phyloP scores from a whole-genome alignment of 2,113 vertebrate genomes.

The Electrona antarctica region DNA sequence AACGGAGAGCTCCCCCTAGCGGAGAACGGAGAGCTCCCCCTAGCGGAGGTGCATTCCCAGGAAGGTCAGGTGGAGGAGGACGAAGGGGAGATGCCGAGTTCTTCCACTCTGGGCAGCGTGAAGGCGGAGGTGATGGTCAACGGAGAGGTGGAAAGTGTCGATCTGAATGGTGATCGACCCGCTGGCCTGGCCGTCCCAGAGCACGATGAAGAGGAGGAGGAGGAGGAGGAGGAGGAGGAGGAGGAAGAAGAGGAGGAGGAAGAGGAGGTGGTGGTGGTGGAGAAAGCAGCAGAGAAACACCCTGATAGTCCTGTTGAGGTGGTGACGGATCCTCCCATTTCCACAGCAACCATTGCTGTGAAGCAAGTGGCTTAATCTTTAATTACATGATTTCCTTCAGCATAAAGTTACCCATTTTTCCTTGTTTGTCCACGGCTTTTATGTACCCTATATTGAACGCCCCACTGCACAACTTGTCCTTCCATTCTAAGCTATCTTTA shows the following conservation, averaged over 20 bases:
- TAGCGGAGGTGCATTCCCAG: slow-evolving; percentile 67
- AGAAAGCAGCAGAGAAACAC: slow-evolving; percentile 9
- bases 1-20: slow-evolving; percentile 58
- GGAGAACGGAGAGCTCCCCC: background rate
- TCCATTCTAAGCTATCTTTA: slow-evolving; percentile 14
- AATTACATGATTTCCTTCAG: slow-evolving; percentile 9
- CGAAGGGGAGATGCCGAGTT: slow-evolving; percentile 45
- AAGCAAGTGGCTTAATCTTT: slow-evolving; percentile 70
- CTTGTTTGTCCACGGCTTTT: slow-evolving; percentile 22
- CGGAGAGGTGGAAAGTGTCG: slow-evolving; percentile 68
- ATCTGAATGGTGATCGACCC: slow-evolving; percentile 48
- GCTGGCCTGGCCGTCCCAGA: slow-evolving; percentile 65
- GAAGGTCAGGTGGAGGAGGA: slow-evolving; percentile 64
- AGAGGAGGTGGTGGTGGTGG: background rate
- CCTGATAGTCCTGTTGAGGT: slow-evolving; percentile 46
- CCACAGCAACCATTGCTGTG: slow-evolving; percentile 56
- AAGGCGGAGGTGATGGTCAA: slow-evolving; percentile 79
- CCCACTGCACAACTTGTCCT: slow-evolving; percentile 16
- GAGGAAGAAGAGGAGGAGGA: slow-evolving; percentile 34
- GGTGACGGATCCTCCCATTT: slow-evolving; percentile 42
- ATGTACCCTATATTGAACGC: background rate
- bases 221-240: slow-evolving; percentile 59
- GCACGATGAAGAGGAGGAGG: slow-evolving; percentile 54
- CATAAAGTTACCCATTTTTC: slow-evolving; percentile 5
- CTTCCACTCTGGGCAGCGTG: slow-evolving; percentile 58